Evolutionary conservation across 2,888 invertebrate genomes (phyloP).

Genomic region (Parascotia fuliginaria): DNA sequence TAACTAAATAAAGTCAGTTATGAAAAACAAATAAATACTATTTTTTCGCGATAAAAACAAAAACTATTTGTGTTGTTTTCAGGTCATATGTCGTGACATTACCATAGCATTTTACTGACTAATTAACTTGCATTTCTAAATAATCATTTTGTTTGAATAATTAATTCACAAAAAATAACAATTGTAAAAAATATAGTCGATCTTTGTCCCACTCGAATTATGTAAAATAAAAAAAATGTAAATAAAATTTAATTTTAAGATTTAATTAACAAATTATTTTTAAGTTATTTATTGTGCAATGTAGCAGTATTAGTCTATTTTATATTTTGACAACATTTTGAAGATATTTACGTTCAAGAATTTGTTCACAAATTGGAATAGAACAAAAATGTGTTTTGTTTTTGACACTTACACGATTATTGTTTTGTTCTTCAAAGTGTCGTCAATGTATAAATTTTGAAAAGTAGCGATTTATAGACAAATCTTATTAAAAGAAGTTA

Average conservation of each 20-base stretch:
- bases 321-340: constrained; percentile 59
- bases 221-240: constrained; percentile 52
- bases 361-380: not conserved
- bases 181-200: constrained; percentile 48
- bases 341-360: constrained; percentile 13
- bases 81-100: constrained; percentile 21
- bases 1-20: too few species aligned
- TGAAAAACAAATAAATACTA: too few species aligned
- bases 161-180: constrained; percentile 10
- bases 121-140: constrained; percentile 34
- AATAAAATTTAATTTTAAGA: constrained; percentile 57
- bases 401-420: not conserved
- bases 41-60: not conserved
- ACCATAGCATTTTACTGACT: constrained; percentile 27
- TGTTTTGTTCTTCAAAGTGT: constrained; percentile 35
- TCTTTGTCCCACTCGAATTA: constrained; percentile 66
- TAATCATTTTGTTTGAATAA: constrained; percentile 17
- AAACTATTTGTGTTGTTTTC: constrained; percentile 23
- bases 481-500: constrained; percentile 67
- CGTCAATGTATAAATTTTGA: constrained; percentile 47
- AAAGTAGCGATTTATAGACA: constrained; percentile 75
- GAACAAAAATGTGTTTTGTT: not conserved
- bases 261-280: constrained; percentile 56
- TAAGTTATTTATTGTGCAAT: constrained; percentile 86
- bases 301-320: constrained; percentile 78